Evolutionary conservation across 2,113 vertebrate species (phyloP), one percentile per base, ranked within the genome.

Genomic region (Ammodytes dubius): DNA sequence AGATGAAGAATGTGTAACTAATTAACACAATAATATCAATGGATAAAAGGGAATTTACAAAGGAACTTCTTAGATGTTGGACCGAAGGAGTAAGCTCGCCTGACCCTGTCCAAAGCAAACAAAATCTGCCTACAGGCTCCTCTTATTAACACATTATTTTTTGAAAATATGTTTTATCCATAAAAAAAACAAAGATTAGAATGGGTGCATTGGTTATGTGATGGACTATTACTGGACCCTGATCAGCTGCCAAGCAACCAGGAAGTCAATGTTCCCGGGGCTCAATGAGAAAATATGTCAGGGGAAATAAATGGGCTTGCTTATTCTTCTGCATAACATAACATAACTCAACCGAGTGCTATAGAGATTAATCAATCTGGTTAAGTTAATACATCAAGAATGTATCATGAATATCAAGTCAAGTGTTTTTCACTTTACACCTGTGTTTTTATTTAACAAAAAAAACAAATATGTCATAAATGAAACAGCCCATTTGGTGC

Each of bases 161-260:
- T 7, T 1, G 27, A 1, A 27, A 27, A 1, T 67, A n/a, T 49
- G 8, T 42, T 47, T 7, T 59, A 77, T 71, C 39, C 54, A 15
- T 66, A 13, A n/a, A 40, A 40, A 70, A 58, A 60, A 39, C 14
- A 70, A 52, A 14, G 4, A 65, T 49, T 58, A 47, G 15, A 67
- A 60, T 27, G 0, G 0, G 14, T 53, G 35, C 27, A 27, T 54
- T 45, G 46, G 42, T 77, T 60, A 53, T 40, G 10, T 53, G 39
- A 19, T 3, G 9, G 35, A 37, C 19, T 45, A 12, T 56, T 67
- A 27, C 1, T 2, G 19, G 15, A 15, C 12, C 11, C 46, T 56
- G 39, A 57, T 37, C 46, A 72, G 40, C 39, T 59, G 27, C 60
- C 67, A 72, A 53, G 42, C 42, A 40, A 53, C 15, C 52, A 59